These are phyloP conservation scores for Orestias chungarensis DNA, from an alignment of 2,797 vertebrate species.

Conservation along the genomic window DNA sequence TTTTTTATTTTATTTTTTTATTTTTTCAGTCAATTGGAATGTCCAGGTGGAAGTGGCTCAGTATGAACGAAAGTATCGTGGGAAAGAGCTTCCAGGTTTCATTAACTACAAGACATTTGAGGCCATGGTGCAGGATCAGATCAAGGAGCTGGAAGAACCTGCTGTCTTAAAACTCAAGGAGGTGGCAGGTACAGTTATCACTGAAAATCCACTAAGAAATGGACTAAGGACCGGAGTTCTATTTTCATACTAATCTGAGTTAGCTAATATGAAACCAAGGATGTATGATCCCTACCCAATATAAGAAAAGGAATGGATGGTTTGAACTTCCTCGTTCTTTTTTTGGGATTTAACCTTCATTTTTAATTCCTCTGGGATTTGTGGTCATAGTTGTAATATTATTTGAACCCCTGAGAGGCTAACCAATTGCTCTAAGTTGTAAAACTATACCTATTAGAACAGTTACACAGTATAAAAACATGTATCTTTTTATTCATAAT, in stretches of 20 bases:
- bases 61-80: conserved; percentile 81
- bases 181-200: conserved; percentile 61
- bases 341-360: too few species aligned
- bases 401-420: neutral
- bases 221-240: too few species aligned
- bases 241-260: neutral
- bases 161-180: conserved; percentile 77
- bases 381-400: neutral
- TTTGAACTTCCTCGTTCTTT: too few species aligned
- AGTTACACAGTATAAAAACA: neutral
- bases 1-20: conserved; percentile 3
- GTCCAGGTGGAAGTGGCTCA: conserved; percentile 50
- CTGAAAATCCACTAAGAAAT: neutral
- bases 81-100: conserved; percentile 86
- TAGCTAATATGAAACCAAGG: too few species aligned
- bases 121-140: conserved; percentile 78
- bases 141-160: conserved; percentile 81
- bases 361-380: neutral
- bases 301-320: too few species aligned
- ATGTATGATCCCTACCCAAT: too few species aligned
- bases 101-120: conserved; percentile 87
- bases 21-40: conserved; percentile 60
- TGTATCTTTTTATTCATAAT: neutral
- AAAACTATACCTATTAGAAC: too few species aligned
- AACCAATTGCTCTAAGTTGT: neutral